These are phyloP conservation scores for Tragelaphus imberbis DNA, from an alignment of 2,113 vertebrate species.

Conservation along the genomic window DNA sequence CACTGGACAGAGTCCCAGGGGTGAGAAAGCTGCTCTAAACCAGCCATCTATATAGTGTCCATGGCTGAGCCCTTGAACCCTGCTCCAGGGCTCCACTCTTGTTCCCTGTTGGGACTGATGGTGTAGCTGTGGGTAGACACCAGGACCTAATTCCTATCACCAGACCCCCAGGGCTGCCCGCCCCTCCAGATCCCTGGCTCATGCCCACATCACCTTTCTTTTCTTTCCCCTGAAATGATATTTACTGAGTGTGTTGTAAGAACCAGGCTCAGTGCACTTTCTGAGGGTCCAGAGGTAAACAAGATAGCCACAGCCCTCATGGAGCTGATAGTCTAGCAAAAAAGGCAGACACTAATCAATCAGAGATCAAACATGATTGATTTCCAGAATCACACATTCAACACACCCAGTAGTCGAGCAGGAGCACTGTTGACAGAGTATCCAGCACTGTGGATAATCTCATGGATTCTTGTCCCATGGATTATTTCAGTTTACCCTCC, in stretches of 20 bases:
- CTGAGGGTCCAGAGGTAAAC: neutral
- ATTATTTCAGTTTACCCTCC: neutral
- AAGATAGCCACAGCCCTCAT: neutral
- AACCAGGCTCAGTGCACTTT: neutral
- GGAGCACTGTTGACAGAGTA: neutral
- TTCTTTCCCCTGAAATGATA: neutral
- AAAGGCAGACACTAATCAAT: neutral
- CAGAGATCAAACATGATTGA: neutral
- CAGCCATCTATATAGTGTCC: neutral
- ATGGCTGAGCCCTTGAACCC: neutral
- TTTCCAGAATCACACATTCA: neutral
- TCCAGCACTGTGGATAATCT: neutral
- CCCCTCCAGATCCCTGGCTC: neutral
- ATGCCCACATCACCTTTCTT: neutral
- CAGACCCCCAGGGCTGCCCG: neutral
- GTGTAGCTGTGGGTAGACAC: neutral
- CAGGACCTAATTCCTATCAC: neutral
- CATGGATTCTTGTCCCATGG: neutral
- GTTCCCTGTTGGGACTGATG: neutral
- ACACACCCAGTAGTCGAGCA: neutral
- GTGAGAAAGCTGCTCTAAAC: neutral
- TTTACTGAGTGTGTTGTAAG: neutral
- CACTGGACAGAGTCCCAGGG: rapidly evolving
- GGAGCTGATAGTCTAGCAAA: neutral
- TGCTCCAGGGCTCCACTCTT: neutral